Evolutionary conservation across 2,113 vertebrate genomes (phyloP).

Genomic region (Smithornis capensis): DNA sequence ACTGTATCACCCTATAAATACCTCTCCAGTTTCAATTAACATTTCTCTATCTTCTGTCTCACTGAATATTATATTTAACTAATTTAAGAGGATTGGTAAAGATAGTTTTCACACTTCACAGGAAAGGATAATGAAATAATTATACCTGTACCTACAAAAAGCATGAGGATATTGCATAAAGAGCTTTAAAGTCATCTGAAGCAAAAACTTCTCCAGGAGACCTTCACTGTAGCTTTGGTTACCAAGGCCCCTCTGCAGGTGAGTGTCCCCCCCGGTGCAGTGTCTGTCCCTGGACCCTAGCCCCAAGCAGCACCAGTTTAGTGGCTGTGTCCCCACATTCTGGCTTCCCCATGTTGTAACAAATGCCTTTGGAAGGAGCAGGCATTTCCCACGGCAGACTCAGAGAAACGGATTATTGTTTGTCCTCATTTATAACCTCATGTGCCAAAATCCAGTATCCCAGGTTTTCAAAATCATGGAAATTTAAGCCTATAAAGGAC

Average conservation of each 20-base stretch:
- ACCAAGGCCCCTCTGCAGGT: neutral
- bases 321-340: neutral
- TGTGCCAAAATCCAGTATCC: neutral
- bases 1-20: constrained; percentile 78
- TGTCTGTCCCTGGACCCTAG: neutral
- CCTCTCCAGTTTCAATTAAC: constrained; percentile 83
- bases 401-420: neutral
- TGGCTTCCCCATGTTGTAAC: neutral
- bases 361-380: neutral
- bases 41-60: constrained; percentile 78
- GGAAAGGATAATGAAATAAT: constrained; percentile 86
- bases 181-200: constrained; percentile 62
- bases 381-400: neutral
- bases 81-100: constrained; percentile 81
- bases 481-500: neutral
- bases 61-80: constrained; percentile 81
- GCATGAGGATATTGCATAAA: constrained; percentile 77
- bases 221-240: neutral
- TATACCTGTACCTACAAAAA: constrained; percentile 76
- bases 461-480: neutral
- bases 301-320: neutral
- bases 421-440: neutral
- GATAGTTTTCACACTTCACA: constrained; percentile 87
- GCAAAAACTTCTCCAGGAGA: constrained; percentile 33
- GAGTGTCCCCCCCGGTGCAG: neutral